Evolutionary conservation across 2,888 invertebrate genomes (phyloP), one percentile per base, ranked within the genome.

Genomic region (Papilio elwesi): DNA sequence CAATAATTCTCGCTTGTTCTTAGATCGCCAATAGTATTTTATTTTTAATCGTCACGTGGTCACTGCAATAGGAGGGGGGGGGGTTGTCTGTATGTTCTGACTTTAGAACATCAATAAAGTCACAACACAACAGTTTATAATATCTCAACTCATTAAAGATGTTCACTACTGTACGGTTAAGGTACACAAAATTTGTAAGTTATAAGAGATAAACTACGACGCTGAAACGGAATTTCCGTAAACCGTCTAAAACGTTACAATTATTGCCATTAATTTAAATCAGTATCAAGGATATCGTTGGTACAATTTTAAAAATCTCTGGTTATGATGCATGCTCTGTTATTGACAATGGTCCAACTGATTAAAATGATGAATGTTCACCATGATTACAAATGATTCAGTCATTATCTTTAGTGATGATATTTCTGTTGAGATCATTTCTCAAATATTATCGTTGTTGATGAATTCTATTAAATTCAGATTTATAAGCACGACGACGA

Each of bases 1-100:
- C 66, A 76, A 78, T 76, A 76, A 77, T 71, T 76, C 64, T 76
- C 69, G 75, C 70, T 68, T 71, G 74, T 73, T 75, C 74, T 77
- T 75, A 74, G 71, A 76, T 75, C 74, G 76, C 74, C 59, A 74
- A 75, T 76, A 68, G 65, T 47, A 69, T 75, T 74, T 73, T 76
- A 75, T 76, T 78, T 77, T 76, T 65, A 72, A 68, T 74, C 73
- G 76, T 73, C 78, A 77, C 72, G 62, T 66, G 38, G 49, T 72
- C 38, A 62, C 68, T 57, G 26, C 51, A 51, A 51, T 64, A 47
- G 16, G 16, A 48, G 38, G 3, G 26, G 12, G 48, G 43, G 59
- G 13, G 6, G 6, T 16, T 53, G 53, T 57, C 57, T 38, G 57
- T 12, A 3, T n/a, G 2, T 57, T 57, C 57, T 57, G 57, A 8